Percentiles rank a stretch among this genome's conserved stretches.
phyloP scores from a whole-genome alignment of 1,140 invertebrate species.

The Brachionus rotundiformis region DNA sequence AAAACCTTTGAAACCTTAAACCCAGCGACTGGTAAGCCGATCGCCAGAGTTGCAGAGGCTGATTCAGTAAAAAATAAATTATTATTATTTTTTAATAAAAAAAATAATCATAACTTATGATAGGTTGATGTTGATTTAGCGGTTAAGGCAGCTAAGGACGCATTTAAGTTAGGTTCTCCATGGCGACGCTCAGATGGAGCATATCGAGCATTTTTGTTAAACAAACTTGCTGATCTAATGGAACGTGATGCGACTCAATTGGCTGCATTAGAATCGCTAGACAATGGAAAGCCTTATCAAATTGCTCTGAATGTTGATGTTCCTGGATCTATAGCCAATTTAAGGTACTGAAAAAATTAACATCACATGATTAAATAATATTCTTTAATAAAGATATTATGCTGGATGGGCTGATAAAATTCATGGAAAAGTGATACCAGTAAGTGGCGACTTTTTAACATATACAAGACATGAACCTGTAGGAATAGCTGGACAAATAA shows the following conservation, averaged over 20 bases:
- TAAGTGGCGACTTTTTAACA: constrained; percentile 79
- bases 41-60: constrained; percentile 78
- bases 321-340: neutral
- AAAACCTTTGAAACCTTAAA: constrained; percentile 86
- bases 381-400: constrained; percentile 62
- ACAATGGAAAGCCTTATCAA: constrained; percentile 82
- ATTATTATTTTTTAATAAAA: neutral
- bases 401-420: constrained; percentile 90
- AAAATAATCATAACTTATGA: neutral
- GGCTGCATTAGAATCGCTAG: constrained; percentile 77
- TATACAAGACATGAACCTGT: constrained; percentile 94
- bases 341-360: too few species aligned
- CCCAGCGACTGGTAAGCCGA: constrained; percentile 76
- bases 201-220: constrained; percentile 70
- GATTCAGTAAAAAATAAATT: constrained; percentile 59
- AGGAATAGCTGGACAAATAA: constrained; percentile 94
- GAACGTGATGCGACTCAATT: constrained; percentile 73
- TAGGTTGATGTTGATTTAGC: constrained; percentile 75
- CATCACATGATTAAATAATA: too few species aligned
- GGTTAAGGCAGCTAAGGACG: constrained; percentile 73
- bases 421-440: constrained; percentile 81
- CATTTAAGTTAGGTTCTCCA: constrained; percentile 73
- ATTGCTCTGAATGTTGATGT: constrained; percentile 60
- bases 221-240: constrained; percentile 75
- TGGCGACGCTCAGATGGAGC: constrained; percentile 80